Evolutionary conservation across 2,797 vertebrate genomes (phyloP).

Genomic region (Mormyrops attenuatus): DNA sequence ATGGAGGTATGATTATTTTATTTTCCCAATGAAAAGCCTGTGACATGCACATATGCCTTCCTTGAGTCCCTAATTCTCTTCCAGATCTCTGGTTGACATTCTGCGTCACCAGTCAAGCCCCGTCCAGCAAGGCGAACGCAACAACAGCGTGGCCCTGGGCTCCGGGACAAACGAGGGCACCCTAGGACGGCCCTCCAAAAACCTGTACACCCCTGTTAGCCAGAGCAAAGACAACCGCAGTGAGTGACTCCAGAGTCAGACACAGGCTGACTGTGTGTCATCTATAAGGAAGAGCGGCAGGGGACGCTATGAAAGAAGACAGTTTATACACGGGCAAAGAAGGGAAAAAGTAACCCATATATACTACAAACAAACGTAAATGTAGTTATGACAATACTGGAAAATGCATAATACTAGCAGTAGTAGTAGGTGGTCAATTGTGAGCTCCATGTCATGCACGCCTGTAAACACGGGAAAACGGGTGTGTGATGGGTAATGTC

Average conservation of each 20-base stretch:
- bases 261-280: background rate
- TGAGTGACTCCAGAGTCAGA: conserved; percentile 49
- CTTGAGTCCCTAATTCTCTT: background rate
- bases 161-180: conserved; percentile 72
- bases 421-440: background rate
- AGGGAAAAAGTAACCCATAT: background rate
- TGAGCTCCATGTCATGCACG: background rate
- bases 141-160: conserved; percentile 77
- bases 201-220: conserved; percentile 74
- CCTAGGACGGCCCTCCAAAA: conserved; percentile 78
- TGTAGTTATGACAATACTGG: background rate
- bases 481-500: background rate
- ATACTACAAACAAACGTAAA: background rate
- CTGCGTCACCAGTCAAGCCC: conserved; percentile 81
- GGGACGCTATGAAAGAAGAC: background rate
- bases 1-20: background rate
- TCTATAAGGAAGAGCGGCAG: background rate
- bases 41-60: background rate
- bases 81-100: conserved; percentile 85
- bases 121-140: conserved; percentile 76
- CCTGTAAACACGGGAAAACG: background rate
- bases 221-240: conserved; percentile 79
- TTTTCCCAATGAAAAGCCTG: background rate
- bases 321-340: background rate
- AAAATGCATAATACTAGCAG: background rate